Percentiles rank a stretch among this genome's conserved stretches.
phyloP scores from a whole-genome alignment of 2,113 vertebrate genomes.

The Xerus inauris region DNA sequence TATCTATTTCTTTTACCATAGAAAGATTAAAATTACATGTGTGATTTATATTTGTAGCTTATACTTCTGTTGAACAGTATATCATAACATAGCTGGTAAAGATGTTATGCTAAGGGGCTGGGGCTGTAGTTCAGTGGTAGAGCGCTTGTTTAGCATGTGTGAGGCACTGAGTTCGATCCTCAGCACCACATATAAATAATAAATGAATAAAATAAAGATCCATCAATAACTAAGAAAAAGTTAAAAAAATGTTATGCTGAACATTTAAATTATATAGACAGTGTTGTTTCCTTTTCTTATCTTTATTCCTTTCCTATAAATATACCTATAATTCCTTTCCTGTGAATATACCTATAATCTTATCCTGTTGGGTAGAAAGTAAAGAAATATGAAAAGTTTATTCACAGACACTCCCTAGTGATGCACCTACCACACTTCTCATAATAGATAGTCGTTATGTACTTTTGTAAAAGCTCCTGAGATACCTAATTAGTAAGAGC shows the following conservation, averaged over 20 bases:
- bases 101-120: neutral
- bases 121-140: no score
- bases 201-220: no score
- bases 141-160: no score
- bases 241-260: neutral
- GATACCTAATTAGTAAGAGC: conserved; percentile 34
- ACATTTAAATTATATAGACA: neutral
- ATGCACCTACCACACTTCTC: neutral
- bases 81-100: neutral
- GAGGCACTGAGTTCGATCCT: no score
- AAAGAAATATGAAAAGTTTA: conserved; percentile 4
- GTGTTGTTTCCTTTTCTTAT: neutral
- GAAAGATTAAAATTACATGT: conserved; percentile 33
- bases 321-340: neutral
- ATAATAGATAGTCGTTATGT: neutral
- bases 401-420: neutral
- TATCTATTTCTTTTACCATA: neutral
- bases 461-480: neutral
- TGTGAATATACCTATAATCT: neutral
- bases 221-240: no score
- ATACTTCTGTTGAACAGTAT: neutral
- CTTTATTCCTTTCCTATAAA: neutral
- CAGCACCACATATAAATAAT: no score
- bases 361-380: conserved; percentile 3
- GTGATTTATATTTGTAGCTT: neutral